Base-by-base conservation (phyloP, 2,797 vertebrate species). In the Manis crassicaudata region DNA sequence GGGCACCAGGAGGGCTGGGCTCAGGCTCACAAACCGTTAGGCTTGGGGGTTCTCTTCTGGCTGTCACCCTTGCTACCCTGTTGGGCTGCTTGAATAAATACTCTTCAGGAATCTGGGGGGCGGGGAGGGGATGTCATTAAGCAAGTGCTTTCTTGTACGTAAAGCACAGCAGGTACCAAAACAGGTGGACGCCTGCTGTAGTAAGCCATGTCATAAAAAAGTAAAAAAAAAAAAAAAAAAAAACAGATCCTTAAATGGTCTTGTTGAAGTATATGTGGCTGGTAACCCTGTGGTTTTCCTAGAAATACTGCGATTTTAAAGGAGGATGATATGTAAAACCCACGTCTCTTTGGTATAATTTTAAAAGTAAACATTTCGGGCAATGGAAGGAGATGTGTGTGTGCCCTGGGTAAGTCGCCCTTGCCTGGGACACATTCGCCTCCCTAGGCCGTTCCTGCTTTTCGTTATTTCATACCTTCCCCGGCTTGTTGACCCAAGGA, bases 341-440 rank as follows among this genome's bases (percentile, higher is more conserved):
- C 8, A 35, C 82, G 82, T 65, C 29, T 95, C 14, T 87, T 73
- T 88, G 67, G 21, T 94, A 80, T 65, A 32, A 82, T 87, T 95
- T 97, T 87, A 50, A 85, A 95, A 80, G 56, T 88, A 67, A 85
- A 68, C 43, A 88, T 79, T 94, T 88, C 16, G 75, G 32, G 35
- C 70, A 88, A 54, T 50, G 65, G 32, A 73, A 90, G 92, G 52
- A 77, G 37, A 87, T 77, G 80, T 67, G 32, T 43, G 1, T 73
- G 40, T 86, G 32, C 16, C 60, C n/a, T 79, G n/a, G 40, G 23
- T 37, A 75, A n/a, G 7, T 95, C 52, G 79, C 85, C 46, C 88
- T 82, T 76, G 37, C 43, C n/a, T 76, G 68, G 67, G 32, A 67
- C n/a, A 37, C n/a, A 63, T 37, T 79, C 25, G 85, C 0, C 25